Evolutionary conservation across 1,140 invertebrate species (phyloP).

Genomic region (Physella acuta): DNA sequence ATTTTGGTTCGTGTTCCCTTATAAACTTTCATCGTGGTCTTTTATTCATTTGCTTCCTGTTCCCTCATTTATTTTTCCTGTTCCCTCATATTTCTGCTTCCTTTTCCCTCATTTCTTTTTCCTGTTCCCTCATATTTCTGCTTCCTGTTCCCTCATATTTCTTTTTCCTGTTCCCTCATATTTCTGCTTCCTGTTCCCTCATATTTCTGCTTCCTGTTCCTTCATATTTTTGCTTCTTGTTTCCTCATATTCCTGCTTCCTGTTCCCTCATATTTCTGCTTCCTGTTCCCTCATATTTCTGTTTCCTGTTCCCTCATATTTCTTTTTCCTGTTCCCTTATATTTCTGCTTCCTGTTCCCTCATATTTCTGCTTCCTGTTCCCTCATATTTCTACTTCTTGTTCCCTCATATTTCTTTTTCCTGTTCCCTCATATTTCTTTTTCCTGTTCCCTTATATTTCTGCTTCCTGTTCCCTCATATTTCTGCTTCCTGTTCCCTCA

Average conservation of each 20-base stretch:
- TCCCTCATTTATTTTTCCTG: neutral
- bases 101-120: neutral
- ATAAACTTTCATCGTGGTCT: neutral
- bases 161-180: neutral
- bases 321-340: neutral
- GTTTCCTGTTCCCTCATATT: no score
- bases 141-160: neutral
- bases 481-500: neutral
- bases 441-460: neutral
- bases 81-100: neutral
- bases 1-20: neutral
- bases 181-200: neutral
- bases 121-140: neutral
- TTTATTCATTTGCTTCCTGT: neutral
- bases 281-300: no score
- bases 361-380: neutral
- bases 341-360: neutral
- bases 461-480: constrained; percentile 1
- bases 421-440: neutral
- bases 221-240: neutral
- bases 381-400: neutral
- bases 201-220: neutral
- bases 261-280: neutral
- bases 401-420: neutral
- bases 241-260: neutral